Percentiles rank a stretch among this genome's conserved stretches.
These are phyloP conservation scores for Nanger granti DNA, from an alignment of 2,113 vertebrate genomes.

Conservation along the genomic window DNA sequence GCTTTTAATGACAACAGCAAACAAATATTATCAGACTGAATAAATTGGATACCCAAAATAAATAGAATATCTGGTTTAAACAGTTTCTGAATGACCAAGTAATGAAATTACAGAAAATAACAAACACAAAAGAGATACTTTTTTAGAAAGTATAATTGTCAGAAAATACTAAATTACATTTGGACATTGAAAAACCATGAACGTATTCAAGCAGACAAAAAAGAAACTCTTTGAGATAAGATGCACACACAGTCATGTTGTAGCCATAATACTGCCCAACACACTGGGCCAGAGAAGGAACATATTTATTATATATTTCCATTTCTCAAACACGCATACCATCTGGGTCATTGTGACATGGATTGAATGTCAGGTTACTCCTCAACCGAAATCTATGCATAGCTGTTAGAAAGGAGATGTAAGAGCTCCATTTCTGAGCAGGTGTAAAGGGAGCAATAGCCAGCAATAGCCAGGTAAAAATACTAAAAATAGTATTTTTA, in stretches of 20 bases:
- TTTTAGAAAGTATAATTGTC: background rate
- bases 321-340: background rate
- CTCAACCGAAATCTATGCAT: background rate
- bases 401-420: background rate
- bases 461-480: too few relatives aligned
- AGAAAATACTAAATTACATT: background rate
- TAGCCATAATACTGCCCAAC: background rate
- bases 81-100: background rate
- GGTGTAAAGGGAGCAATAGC: background rate
- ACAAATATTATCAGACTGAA: slow-evolving; percentile 15
- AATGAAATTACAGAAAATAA: background rate
- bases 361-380: background rate
- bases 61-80: background rate
- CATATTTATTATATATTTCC: background rate
- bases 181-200: background rate
- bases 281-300: background rate
- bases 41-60: background rate
- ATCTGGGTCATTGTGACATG: background rate
- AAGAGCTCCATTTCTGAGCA: background rate
- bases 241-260: background rate
- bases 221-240: background rate
- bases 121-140: background rate
- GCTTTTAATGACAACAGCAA: background rate
- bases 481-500: background rate
- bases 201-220: background rate